phyloP scores from a whole-genome alignment of 2,797 vertebrate genomes.

The Mormyrops boulengeri region DNA sequence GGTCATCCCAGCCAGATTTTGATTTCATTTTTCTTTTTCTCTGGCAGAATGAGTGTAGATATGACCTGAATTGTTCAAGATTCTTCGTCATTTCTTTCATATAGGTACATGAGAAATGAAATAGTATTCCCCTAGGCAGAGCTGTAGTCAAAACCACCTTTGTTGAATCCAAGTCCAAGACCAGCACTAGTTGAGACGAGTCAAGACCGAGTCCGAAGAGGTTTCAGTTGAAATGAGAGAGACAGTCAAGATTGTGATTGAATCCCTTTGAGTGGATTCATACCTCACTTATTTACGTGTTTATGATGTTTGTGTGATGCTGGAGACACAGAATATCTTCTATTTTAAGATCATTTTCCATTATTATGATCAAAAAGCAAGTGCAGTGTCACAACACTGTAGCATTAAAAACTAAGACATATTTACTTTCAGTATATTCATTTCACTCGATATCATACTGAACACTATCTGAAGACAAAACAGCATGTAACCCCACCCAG shows the following conservation, averaged over 20 bases:
- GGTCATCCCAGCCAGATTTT: background rate
- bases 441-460: background rate
- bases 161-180: background rate
- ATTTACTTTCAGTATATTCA: background rate
- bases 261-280: background rate
- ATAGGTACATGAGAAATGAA: background rate
- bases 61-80: background rate
- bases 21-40: background rate
- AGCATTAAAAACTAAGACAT: background rate
- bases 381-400: background rate
- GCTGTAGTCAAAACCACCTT: background rate
- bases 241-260: background rate
- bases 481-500: background rate
- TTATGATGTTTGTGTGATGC: background rate
- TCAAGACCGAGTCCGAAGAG: background rate
- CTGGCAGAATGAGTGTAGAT: background rate
- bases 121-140: background rate
- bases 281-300: background rate
- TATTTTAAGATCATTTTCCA: background rate
- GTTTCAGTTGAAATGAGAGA: background rate
- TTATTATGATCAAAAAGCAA: background rate
- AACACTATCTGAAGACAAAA: background rate
- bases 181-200: background rate
- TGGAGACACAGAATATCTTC: background rate
- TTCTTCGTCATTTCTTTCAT: background rate